Base-by-base conservation (phyloP, 2,888 invertebrate genomes). In the Eucriotettix oculatus region DNA sequence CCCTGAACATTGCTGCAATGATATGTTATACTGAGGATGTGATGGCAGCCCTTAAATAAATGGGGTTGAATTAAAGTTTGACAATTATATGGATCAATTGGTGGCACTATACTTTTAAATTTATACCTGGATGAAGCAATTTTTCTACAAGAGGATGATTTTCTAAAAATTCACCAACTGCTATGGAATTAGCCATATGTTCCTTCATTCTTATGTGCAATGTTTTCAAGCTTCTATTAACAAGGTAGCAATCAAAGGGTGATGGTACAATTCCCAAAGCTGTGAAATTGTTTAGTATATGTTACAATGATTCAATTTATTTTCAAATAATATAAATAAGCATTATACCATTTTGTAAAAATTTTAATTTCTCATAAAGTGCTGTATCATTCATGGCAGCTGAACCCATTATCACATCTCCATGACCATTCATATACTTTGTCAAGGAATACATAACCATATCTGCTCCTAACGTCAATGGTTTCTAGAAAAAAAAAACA, bases 351-450 rank as follows among this genome's bases (percentile, higher is more conserved):
- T 93, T 92, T 78, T 96, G 96, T 63, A 92, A 76, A 75, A 90
- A 97, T 66, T 84, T 79, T 44, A 99, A 74, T 69, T 79, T 81
- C 12, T 84, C 75, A 63, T 83, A 84, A 5, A 96, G 68, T 54
- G 82, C 81, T 53, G 87, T 83, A 66, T 84, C 79, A 66, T 84
- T 91, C 5, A 87, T 81, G 44, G 89, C 77, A 10, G 86, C 82
- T 16, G 90, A 87, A 2, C 98, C 98, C 98, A 99, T 98, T 10
- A 98, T 84, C 17, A 95, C 89, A 76, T 99, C 98, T 0, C 92
- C 86, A 75, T 99, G 98, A 0, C 98, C 98, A 74, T 99, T 99
- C 85, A 99, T 90, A 71, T 97, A 99, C 75, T 99, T 99, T 0
- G 96, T 95, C 59, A 96, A 70, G 0, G 98, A 98, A 74, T 98